A percentile compares a stretch with the other conserved stretches of the same genome.
Evolutionary conservation across 2,797 vertebrate species (phyloP).

Genomic region (Amblyopsis hoosieri): DNA sequence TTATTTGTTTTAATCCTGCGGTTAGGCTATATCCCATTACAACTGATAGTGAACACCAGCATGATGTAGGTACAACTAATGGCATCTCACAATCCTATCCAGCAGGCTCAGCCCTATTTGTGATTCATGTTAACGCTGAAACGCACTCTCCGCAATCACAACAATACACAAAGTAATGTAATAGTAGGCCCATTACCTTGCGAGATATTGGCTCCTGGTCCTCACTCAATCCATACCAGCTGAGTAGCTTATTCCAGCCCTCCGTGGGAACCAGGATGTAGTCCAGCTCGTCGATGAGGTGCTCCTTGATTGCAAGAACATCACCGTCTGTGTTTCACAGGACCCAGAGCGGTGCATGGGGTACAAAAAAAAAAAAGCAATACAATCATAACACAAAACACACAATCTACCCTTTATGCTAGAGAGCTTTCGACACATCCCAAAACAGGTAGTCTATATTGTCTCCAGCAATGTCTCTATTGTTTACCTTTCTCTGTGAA

Average conservation of each 20-base stretch:
- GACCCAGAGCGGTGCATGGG: background rate
- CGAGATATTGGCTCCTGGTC: slow-evolving; percentile 94
- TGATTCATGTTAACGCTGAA: no score
- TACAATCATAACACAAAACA: slow-evolving; percentile 41
- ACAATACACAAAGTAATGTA: no score
- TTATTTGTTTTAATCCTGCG: no score
- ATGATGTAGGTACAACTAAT: no score
- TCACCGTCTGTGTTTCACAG: slow-evolving; percentile 83
- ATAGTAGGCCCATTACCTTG: slow-evolving; percentile 81
- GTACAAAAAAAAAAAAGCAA: slow-evolving; percentile 25
- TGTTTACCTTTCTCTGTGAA: slow-evolving; percentile 41
- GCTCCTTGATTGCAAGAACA: slow-evolving; percentile 93
- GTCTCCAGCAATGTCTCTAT: slow-evolving; percentile 37
- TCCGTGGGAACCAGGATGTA: slow-evolving; percentile 97
- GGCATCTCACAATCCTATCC: no score
- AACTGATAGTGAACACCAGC: no score
- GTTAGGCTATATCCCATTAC: no score
- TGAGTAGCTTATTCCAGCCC: slow-evolving; percentile 97
- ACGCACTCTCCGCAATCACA: no score
- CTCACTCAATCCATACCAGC: slow-evolving; percentile 94
- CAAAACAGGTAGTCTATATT: slow-evolving; percentile 27
- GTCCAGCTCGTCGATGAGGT: slow-evolving; percentile 98
- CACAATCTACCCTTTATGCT: slow-evolving; percentile 15
- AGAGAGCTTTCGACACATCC: slow-evolving; percentile 56
- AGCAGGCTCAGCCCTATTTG: no score